phyloP scores from a whole-genome alignment of 2,888 invertebrate species.

The Rotaria socialis region DNA sequence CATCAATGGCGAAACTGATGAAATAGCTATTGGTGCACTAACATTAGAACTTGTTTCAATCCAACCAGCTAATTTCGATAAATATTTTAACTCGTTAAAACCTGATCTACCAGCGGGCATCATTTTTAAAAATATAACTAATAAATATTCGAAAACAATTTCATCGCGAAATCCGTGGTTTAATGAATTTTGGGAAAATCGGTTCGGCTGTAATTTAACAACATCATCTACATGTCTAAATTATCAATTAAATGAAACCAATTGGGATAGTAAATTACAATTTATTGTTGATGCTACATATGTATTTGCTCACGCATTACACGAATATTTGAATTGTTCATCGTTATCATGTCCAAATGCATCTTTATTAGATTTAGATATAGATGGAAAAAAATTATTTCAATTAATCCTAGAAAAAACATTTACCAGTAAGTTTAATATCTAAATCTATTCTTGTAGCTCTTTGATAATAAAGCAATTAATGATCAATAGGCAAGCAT shows the following conservation, averaged over 20 bases:
- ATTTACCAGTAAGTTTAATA: neutral
- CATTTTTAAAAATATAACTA: constrained; percentile 69
- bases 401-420: neutral
- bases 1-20: constrained; percentile 64
- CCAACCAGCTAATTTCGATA: constrained; percentile 67
- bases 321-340: constrained; percentile 54
- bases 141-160: constrained; percentile 65
- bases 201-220: constrained; percentile 52
- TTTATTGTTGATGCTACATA: constrained; percentile 72
- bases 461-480: too few species aligned
- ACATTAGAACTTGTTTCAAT: constrained; percentile 71
- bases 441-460: neutral
- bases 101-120: constrained; percentile 65
- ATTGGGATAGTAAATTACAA: constrained; percentile 64
- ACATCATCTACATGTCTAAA: constrained; percentile 24
- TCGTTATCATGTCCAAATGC: neutral
- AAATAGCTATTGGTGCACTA: constrained; percentile 70
- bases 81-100: constrained; percentile 63
- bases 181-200: constrained; percentile 56
- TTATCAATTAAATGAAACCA: constrained; percentile 44
- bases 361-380: neutral
- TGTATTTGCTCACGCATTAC: constrained; percentile 68
- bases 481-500: neutral
- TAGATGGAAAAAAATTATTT: constrained; percentile 12
- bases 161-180: constrained; percentile 57